Conservation (phyloP, 2,888 invertebrate genomes). For the Drosophila ustulata region DNA sequence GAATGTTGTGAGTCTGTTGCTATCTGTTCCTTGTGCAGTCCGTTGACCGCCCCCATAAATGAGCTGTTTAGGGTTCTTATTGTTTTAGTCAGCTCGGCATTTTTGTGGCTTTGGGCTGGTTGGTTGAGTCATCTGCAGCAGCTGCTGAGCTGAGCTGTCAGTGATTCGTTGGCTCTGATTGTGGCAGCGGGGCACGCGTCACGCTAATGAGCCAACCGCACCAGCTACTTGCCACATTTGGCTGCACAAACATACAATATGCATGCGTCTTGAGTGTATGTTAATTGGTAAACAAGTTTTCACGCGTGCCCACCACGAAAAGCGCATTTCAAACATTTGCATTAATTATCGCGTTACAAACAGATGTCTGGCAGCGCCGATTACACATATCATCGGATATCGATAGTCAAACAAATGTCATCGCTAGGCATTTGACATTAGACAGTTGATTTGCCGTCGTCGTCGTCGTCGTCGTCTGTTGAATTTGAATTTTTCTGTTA, state of each 20-base stretch:
- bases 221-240: slow-evolving; percentile 14
- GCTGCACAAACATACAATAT: background rate
- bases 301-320: slow-evolving; percentile 3
- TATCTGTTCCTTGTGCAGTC: slow-evolving; percentile 40
- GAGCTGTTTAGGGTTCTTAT: slow-evolving; percentile 13
- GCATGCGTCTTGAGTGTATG: background rate
- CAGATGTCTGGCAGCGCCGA: slow-evolving; percentile 42
- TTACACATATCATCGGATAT: slow-evolving; percentile 35
- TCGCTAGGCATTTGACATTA: slow-evolving; percentile 44
- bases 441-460: slow-evolving; percentile 47
- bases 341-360: slow-evolving; percentile 31
- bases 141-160: background rate
- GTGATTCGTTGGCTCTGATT: slow-evolving; percentile 68
- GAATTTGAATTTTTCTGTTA: slow-evolving; percentile 27
- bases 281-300: slow-evolving; percentile 12
- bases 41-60: slow-evolving; percentile 33
- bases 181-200: slow-evolving; percentile 64
- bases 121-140: slow-evolving; percentile 59
- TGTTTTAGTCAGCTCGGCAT: slow-evolving; percentile 14
- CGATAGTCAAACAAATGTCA: slow-evolving; percentile 43
- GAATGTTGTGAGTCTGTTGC: background rate
- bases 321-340: slow-evolving; percentile 7
- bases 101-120: slow-evolving; percentile 21
- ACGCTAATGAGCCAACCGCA: slow-evolving; percentile 65
- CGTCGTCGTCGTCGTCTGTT: slow-evolving; percentile 5